These are phyloP conservation scores for Amphibalanus amphitrite DNA, from an alignment of 1,140 invertebrate species.

Conservation along the genomic window DNA sequence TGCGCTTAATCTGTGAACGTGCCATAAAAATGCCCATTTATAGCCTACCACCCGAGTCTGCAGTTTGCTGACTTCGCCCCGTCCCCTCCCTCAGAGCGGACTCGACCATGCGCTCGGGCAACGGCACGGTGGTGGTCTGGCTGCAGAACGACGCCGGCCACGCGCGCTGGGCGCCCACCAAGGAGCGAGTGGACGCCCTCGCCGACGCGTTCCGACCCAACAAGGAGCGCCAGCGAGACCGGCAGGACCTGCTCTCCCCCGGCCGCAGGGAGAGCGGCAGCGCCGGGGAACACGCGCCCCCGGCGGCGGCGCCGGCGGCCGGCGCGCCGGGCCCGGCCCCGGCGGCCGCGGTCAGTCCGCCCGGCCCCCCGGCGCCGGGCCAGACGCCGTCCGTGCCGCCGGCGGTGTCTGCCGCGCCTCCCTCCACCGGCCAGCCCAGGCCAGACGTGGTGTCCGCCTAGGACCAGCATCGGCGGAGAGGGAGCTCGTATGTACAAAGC, in stretches of 20 bases:
- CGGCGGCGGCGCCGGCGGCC: background rate
- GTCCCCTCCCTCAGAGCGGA: background rate
- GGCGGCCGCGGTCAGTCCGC: background rate
- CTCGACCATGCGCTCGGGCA: slow-evolving; percentile 26
- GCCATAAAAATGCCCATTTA: too few species aligned
- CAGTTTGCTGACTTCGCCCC: too few species aligned
- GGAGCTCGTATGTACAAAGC: too few species aligned
- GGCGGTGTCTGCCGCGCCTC: too few species aligned
- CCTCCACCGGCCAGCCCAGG: too few species aligned
- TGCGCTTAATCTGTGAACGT: too few species aligned
- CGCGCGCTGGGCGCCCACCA: slow-evolving; percentile 71
- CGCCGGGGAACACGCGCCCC: background rate
- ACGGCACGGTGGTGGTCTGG: slow-evolving; percentile 80
- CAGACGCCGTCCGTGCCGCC: too few species aligned
- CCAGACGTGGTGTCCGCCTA: too few species aligned
- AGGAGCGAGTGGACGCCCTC: slow-evolving; percentile 67
- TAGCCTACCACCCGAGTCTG: too few species aligned
- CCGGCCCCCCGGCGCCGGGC: too few species aligned
- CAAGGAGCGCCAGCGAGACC: slow-evolving; percentile 52
- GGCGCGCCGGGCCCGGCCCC: background rate
- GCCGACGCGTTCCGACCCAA: slow-evolving; percentile 53
- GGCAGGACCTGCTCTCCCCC: slow-evolving; percentile 43
- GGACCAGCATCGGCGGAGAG: too few species aligned
- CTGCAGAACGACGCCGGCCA: slow-evolving; percentile 79
- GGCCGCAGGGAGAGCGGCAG: slow-evolving; percentile 27